These are phyloP conservation scores for Acipenser oxyrinchus DNA, from an alignment of 2,797 vertebrate species.

Conservation along the genomic window DNA sequence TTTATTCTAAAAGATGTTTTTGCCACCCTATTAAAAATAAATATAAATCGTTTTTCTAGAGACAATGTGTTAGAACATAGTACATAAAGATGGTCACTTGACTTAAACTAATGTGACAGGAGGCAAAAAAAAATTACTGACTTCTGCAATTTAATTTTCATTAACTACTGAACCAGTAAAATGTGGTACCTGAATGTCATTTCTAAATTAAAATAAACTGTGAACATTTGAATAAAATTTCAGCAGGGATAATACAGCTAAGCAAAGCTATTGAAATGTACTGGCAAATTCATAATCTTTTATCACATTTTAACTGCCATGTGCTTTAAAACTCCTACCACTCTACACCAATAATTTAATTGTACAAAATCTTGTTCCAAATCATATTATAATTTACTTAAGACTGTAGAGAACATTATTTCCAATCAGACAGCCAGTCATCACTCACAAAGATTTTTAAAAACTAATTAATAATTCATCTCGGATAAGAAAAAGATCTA, in stretches of 20 bases:
- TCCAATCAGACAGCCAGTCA: slow-evolving; percentile 74
- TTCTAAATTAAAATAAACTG: slow-evolving; percentile 65
- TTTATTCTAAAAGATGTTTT: slow-evolving; percentile 43
- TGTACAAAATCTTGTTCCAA: slow-evolving; percentile 72
- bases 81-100: slow-evolving; percentile 47
- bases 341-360: slow-evolving; percentile 46
- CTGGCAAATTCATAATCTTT: slow-evolving; percentile 60
- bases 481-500: slow-evolving; percentile 83
- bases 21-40: slow-evolving; percentile 31
- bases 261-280: slow-evolving; percentile 59
- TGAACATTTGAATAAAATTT: slow-evolving; percentile 70
- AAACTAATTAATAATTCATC: slow-evolving; percentile 90
- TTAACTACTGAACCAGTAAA: slow-evolving; percentile 61
- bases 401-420: slow-evolving; percentile 73
- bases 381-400: slow-evolving; percentile 78
- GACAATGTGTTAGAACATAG: slow-evolving; percentile 24
- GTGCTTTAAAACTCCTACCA: slow-evolving; percentile 9
- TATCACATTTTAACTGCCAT: slow-evolving; percentile 67
- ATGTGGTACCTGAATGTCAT: slow-evolving; percentile 59
- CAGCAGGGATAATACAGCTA: slow-evolving; percentile 58
- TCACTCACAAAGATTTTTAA: slow-evolving; percentile 75
- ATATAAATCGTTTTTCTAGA: slow-evolving; percentile 5
- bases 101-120: slow-evolving; percentile 45
- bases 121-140: slow-evolving; percentile 45
- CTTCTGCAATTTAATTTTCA: slow-evolving; percentile 58